Evolutionary conservation across 1,140 invertebrate genomes (phyloP).

Genomic region (Harlomillsia oculata): DNA sequence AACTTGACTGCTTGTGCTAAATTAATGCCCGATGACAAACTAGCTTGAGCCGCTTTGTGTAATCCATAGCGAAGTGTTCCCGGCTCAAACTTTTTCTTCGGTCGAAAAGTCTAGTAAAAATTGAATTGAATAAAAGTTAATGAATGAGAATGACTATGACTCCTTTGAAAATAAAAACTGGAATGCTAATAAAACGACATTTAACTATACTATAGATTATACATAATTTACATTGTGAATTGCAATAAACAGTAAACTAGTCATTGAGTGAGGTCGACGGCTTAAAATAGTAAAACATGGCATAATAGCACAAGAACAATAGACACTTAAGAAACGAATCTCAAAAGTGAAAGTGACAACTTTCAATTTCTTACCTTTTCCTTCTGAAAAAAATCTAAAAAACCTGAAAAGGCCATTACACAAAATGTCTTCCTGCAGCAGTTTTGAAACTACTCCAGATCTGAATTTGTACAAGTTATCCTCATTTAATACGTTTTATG

Average conservation of each 20-base stretch:
- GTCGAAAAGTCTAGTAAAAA: constrained; percentile 64
- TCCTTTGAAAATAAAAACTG: constrained; percentile 5
- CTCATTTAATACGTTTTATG: too few species aligned
- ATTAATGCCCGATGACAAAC: constrained; percentile 87
- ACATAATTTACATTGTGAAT: too few species aligned
- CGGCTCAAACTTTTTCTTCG: constrained; percentile 81
- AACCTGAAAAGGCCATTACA: constrained; percentile 54
- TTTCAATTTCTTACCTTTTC: constrained; percentile 52
- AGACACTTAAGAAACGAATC: constrained; percentile 11
- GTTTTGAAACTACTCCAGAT: too few species aligned
- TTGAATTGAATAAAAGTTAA: background rate
- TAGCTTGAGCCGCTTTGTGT: constrained; percentile 88
- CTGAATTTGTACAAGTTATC: too few species aligned
- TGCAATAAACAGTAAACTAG: too few species aligned
- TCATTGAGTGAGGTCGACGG: too few species aligned
- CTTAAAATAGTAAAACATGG: too few species aligned
- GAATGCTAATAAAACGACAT: too few species aligned
- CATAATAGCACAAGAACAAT: background rate
- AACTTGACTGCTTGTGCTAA: constrained; percentile 72
- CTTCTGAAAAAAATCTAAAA: constrained; percentile 72
- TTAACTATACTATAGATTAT: too few species aligned
- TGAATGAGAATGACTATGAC: background rate
- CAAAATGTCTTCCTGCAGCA: too few species aligned
- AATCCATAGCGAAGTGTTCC: constrained; percentile 84
- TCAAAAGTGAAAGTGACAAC: background rate